phyloP scores from a whole-genome alignment of 2,113 vertebrate species.

The Zosterops borbonicus region DNA sequence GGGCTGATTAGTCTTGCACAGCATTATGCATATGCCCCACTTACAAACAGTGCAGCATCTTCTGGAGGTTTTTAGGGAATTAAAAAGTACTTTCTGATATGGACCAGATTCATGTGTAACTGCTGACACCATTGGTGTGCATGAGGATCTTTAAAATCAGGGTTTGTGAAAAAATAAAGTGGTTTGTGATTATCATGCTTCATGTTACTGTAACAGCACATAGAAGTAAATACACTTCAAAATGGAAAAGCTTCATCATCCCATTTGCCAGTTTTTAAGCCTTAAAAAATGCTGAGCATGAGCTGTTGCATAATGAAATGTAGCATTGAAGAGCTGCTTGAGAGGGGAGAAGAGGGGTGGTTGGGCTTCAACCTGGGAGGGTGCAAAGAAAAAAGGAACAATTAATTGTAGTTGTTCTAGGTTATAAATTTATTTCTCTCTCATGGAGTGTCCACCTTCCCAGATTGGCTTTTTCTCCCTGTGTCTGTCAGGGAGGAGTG shows the following conservation, averaged over 20 bases:
- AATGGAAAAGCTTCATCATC: not conserved
- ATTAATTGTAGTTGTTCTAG: not conserved
- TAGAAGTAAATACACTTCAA: not conserved
- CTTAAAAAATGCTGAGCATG: not conserved
- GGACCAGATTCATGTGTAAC: not conserved
- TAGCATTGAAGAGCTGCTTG: not conserved
- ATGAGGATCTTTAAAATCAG: not conserved
- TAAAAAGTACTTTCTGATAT: not conserved
- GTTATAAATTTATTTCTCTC: not conserved
- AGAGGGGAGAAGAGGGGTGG: not conserved
- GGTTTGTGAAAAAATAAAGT: not conserved
- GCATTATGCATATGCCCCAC: not conserved
- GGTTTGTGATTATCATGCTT: not conserved
- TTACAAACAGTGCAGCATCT: not conserved
- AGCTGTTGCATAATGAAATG: not conserved
- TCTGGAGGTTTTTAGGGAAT: not conserved
- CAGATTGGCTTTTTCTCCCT: not conserved
- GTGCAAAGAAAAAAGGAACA: not conserved
- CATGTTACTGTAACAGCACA: accelerated
- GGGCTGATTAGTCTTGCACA: not conserved
- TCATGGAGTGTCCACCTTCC: accelerated
- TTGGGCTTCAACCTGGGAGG: not conserved
- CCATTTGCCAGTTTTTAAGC: not conserved
- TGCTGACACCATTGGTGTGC: not conserved
- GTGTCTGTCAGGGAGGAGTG: not conserved